These are phyloP conservation scores for Drosophila borborema DNA, from an alignment of 2,888 invertebrate genomes.

Conservation along the genomic window DNA sequence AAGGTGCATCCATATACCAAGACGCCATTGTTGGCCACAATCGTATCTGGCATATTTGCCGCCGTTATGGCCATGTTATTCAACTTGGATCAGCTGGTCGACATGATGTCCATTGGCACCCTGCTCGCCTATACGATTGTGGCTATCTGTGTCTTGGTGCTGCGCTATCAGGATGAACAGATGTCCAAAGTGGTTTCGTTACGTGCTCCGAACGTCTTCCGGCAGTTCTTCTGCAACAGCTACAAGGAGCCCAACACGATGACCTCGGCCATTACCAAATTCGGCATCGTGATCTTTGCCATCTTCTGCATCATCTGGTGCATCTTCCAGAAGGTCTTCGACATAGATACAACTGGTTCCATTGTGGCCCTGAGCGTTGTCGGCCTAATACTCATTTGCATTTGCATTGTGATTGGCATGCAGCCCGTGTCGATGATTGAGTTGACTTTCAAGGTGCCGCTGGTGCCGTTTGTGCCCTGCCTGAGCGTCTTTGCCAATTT, in stretches of 20 bases:
- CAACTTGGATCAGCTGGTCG: constrained; percentile 95
- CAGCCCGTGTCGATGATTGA: constrained; percentile 89
- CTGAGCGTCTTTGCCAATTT: constrained; percentile 94
- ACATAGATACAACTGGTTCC: constrained; percentile 66
- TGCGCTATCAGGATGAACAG: constrained; percentile 88
- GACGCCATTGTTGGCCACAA: constrained; percentile 92
- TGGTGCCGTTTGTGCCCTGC: constrained; percentile 93
- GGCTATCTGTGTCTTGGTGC: constrained; percentile 94
- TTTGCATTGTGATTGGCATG: constrained; percentile 88
- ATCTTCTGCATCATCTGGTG: constrained; percentile 84
- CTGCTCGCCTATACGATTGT: constrained; percentile 96
- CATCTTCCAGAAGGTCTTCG: constrained; percentile 67
- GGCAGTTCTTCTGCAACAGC: constrained; percentile 88
- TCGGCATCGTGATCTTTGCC: constrained; percentile 87
- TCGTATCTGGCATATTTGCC: constrained; percentile 91
- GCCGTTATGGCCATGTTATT: constrained; percentile 95
- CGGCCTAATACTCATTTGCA: constrained; percentile 86
- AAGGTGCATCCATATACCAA: constrained; percentile 90
- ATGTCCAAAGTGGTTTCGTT: constrained; percentile 82
- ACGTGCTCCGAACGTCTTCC: constrained; percentile 83
- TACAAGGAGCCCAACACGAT: constrained; percentile 88
- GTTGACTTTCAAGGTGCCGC: constrained; percentile 92
- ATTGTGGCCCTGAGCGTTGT: constrained; percentile 86
- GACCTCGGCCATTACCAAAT: constrained; percentile 89
- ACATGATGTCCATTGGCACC: constrained; percentile 98